A percentile compares a stretch with the other conserved stretches of the same genome.
Conservation (phyloP, 2,113 vertebrate genomes). For the Ondatra zibethicus region DNA sequence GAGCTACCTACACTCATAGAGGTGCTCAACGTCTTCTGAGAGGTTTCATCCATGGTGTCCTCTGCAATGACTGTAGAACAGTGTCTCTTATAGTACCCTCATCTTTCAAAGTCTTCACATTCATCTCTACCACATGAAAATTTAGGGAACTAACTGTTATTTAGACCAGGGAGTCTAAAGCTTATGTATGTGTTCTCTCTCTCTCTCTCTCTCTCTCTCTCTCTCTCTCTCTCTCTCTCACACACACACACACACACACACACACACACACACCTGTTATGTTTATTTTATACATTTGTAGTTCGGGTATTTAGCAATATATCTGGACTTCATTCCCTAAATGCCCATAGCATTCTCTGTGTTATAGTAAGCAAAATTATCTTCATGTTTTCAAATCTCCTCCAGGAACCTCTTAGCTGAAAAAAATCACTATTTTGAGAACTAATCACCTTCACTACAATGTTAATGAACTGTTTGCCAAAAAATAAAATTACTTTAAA, state of each 20-base stretch:
- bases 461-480: not conserved
- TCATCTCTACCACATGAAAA: not conserved
- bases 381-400: constrained; percentile 15
- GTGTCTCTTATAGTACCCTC: not conserved
- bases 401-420: not conserved
- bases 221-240: too few species aligned
- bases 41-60: not conserved
- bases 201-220: not conserved
- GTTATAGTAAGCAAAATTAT: not conserved
- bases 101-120: not conserved
- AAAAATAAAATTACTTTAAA: not conserved
- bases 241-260: not conserved
- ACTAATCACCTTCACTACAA: not conserved
- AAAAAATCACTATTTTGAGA: not conserved
- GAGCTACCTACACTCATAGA: accelerated
- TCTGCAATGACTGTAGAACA: not conserved
- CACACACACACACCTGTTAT: not conserved
- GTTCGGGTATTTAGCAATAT: not conserved
- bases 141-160: not conserved
- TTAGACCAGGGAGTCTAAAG: not conserved
- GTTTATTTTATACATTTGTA: not conserved
- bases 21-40: not conserved
- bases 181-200: not conserved
- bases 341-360: not conserved
- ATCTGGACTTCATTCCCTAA: not conserved